A percentile compares a stretch with the other conserved stretches of the same genome.
phyloP scores from a whole-genome alignment of 2,113 vertebrate genomes.

The Oxyruncus cristatus region DNA sequence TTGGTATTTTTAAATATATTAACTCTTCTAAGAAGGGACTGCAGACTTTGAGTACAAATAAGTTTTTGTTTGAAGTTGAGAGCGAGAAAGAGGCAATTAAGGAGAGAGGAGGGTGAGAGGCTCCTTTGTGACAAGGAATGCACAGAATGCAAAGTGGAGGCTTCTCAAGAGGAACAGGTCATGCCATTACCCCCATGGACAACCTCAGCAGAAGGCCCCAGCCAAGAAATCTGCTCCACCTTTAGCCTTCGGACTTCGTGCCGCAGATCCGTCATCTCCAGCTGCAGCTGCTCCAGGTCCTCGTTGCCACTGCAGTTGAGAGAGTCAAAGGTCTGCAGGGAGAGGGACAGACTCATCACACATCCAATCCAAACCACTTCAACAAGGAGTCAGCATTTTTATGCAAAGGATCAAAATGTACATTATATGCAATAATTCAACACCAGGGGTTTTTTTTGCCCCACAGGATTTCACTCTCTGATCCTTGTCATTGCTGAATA shows the following conservation, averaged over 20 bases:
- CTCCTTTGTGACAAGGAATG: neutral
- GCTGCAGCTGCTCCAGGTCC: slow-evolving; percentile 84
- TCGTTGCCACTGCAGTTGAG: slow-evolving; percentile 79
- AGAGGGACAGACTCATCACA: neutral
- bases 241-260: slow-evolving; percentile 84
- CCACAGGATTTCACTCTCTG: neutral
- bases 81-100: neutral
- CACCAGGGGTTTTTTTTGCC: neutral
- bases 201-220: neutral
- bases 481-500: neutral
- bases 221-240: slow-evolving; percentile 62
- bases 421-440: neutral
- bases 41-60: neutral
- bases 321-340: slow-evolving; percentile 77
- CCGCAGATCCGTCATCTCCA: slow-evolving; percentile 80
- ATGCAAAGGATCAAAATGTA: neutral
- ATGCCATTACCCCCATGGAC: accelerated
- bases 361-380: neutral
- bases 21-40: neutral
- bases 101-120: neutral
- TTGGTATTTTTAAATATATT: neutral
- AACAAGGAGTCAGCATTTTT: neutral
- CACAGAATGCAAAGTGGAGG: neutral
- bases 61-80: neutral
- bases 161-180: neutral